Evolutionary conservation across 2,888 invertebrate genomes (phyloP), one percentile per base, ranked within the genome.

Genomic region (Lasioglossum lativentre): DNA sequence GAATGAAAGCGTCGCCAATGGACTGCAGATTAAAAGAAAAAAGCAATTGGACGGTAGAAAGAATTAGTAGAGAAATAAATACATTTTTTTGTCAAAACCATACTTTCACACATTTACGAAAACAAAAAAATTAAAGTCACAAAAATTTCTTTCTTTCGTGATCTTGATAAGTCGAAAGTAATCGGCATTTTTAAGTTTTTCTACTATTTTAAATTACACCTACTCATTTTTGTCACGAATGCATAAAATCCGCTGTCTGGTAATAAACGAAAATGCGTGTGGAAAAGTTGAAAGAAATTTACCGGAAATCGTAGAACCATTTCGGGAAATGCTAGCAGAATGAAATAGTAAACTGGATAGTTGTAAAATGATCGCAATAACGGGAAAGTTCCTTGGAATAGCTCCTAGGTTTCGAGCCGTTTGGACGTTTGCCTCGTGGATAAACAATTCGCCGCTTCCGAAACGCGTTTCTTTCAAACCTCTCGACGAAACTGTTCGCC

Each of bases 401-500:
- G 66, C 2, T 19, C 34, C 23, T n/a, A n/a, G 66, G 10, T 2
- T 66, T 66, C 66, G 66, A 66, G 34, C 16, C 63, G 34, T 66
- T 34, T 66, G 66, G 19, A 66, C 34, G 34, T 66, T 66, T 30
- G 66, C 66, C 66, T 66, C 4, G 34, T 19, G 5, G 63, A 66
- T 66, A 66, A 66, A 66, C 66, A 66, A 66, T 66, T 66, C 19
- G 34, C 10, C 66, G 34, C 66, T 34, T n/a, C 80, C 68, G 45
- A 10, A 56, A n/a, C 14, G n/a, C 12, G 52, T 52, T 45, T 73
- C 38, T 52, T 70, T 74, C 19, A 16, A 38, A 8, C 10, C 52
- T 30, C 40, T 42, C 30, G 34, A 23, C 38, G n/a, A 59, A 72
- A 76, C 77, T 75, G 76, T 77, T 56, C 14, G 52, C 71, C 30